Conservation (phyloP, 2,113 vertebrate genomes). For the Zosterops borbonicus region DNA sequence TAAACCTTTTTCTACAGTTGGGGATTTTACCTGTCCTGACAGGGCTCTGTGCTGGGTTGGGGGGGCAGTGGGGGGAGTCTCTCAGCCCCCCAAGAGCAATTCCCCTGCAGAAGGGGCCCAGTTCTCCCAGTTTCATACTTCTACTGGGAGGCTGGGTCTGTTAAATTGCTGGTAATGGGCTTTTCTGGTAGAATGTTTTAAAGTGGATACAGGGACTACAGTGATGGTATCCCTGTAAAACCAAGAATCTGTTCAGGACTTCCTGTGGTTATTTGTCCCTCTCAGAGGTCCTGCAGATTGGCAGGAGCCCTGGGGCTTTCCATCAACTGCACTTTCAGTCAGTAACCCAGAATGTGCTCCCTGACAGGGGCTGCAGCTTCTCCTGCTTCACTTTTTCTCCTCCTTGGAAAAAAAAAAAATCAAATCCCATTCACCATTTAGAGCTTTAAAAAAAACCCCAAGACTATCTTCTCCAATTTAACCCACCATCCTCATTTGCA, state of each 20-base stretch:
- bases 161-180: not conserved
- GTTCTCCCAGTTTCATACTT: not conserved
- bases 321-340: not conserved
- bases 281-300: not conserved
- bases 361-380: rapidly evolving
- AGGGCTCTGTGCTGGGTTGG: not conserved
- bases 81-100: not conserved
- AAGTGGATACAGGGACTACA: no score
- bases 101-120: not conserved
- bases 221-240: rapidly evolving
- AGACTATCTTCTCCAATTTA: not conserved
- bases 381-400: not conserved
- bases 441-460: not conserved
- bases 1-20: not conserved
- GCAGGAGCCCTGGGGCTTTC: not conserved
- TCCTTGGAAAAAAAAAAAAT: not conserved
- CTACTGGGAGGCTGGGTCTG: rapidly evolving
- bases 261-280: not conserved
- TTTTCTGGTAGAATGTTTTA: not conserved
- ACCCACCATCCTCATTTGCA: not conserved
- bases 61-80: not conserved
- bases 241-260: not conserved
- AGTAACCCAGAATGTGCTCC: not conserved
- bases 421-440: not conserved
- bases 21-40: no score